phyloP scores from a whole-genome alignment of 2,113 vertebrate species.

The Sminthopsis crassicaudata region DNA sequence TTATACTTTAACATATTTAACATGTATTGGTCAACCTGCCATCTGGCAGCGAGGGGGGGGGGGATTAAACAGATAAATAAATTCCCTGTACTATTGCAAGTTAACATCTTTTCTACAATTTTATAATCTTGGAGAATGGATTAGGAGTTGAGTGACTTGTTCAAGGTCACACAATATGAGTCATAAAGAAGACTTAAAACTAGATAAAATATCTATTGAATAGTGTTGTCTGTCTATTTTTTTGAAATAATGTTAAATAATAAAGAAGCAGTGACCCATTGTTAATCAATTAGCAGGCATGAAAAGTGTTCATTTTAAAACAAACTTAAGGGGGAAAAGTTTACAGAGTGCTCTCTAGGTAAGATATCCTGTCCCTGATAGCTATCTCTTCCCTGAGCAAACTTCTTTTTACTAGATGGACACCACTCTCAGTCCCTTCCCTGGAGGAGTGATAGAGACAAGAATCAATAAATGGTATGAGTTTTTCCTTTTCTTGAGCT shows the following conservation, averaged over 20 bases:
- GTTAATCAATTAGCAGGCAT: not conserved
- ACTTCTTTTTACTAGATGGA: not conserved
- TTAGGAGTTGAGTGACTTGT: not conserved
- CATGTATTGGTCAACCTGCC: too few species aligned
- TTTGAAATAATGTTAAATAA: not conserved
- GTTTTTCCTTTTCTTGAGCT: conserved; percentile 15
- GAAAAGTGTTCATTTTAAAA: not conserved
- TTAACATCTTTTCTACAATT: not conserved
- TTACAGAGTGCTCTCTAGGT: not conserved
- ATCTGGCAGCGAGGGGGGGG: too few species aligned
- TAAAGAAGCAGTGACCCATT: not conserved
- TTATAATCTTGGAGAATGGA: not conserved
- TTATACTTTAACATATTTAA: too few species aligned
- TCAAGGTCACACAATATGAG: not conserved
- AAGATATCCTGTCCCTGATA: not conserved
- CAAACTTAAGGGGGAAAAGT: not conserved
- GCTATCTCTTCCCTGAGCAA: conserved; percentile 14
- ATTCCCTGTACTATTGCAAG: not conserved
- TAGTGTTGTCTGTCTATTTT: not conserved
- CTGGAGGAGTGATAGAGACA: not conserved
- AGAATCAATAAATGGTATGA: conserved; percentile 2
- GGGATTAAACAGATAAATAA: not conserved
- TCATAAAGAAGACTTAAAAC: not conserved
- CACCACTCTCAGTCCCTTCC: not conserved
- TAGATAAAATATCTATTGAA: not conserved